These are phyloP conservation scores for Heliconius ethilla DNA, from an alignment of 2,888 invertebrate species.

Conservation along the genomic window DNA sequence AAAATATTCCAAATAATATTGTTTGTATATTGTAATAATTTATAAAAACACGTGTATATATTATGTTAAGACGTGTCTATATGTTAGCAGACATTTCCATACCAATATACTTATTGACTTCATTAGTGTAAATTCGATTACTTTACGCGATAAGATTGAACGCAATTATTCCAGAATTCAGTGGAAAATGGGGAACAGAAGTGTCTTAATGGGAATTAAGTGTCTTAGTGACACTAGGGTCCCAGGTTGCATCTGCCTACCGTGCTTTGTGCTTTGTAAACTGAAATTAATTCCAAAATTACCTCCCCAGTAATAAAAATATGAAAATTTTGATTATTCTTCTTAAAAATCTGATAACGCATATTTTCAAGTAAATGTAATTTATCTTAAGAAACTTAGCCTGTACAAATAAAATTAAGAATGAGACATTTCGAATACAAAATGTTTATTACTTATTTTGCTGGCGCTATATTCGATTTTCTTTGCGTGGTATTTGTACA, in stretches of 20 bases:
- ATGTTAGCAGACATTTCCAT: background rate
- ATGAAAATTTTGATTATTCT: background rate
- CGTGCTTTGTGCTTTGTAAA: background rate
- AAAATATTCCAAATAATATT: background rate
- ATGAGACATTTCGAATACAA: background rate
- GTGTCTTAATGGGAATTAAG: too few relatives aligned
- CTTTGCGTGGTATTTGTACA: background rate
- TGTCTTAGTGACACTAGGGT: too few relatives aligned
- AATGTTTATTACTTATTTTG: background rate
- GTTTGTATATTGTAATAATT: background rate
- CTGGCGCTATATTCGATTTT: background rate
- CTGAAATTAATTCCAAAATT: background rate
- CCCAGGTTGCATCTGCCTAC: too few relatives aligned
- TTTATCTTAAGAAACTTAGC: background rate
- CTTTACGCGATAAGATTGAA: background rate
- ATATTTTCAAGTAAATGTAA: too few relatives aligned
- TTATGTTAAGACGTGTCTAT: too few relatives aligned
- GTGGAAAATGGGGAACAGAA: too few relatives aligned
- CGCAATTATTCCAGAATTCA: too few relatives aligned
- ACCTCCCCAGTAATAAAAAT: background rate
- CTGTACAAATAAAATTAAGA: background rate
- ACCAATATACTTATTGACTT: background rate
- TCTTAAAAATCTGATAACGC: background rate
- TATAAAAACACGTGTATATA: background rate
- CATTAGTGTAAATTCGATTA: background rate